These are phyloP conservation scores for Hippoglossus stenolepis DNA, from an alignment of 2,113 vertebrate species.

Conservation along the genomic window DNA sequence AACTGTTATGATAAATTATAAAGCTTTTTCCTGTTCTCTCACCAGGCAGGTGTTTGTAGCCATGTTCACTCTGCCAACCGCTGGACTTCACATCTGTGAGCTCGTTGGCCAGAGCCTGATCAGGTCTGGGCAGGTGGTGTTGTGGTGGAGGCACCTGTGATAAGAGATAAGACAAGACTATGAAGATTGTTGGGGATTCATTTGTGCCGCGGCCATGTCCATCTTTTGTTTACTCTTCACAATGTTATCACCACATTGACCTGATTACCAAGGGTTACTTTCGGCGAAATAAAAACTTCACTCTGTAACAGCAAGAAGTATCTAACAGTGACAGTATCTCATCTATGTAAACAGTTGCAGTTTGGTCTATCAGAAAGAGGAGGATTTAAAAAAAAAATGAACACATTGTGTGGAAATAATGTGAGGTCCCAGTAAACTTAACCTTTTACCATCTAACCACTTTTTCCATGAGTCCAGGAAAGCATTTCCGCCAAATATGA, in stretches of 20 bases:
- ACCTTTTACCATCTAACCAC: background rate
- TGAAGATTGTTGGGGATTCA: background rate
- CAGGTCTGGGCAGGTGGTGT: slow-evolving; percentile 28
- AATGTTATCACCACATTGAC: background rate
- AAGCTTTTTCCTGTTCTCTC: slow-evolving; percentile 15
- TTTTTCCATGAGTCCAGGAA: too few species aligned
- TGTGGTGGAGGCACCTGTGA: slow-evolving; percentile 51
- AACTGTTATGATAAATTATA: background rate
- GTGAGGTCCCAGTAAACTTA: background rate
- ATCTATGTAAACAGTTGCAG: background rate
- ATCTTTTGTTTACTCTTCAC: slow-evolving; percentile 2
- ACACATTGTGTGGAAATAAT: too few species aligned
- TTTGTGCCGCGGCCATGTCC: background rate
- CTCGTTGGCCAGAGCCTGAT: slow-evolving; percentile 40
- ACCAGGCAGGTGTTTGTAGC: slow-evolving; percentile 73
- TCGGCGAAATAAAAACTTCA: background rate
- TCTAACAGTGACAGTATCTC: background rate
- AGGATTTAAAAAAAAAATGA: too few species aligned
- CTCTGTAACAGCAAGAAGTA: background rate
- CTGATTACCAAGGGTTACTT: background rate
- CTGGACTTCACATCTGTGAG: slow-evolving; percentile 44
- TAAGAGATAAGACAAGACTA: slow-evolving; percentile 20
- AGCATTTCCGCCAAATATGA: too few species aligned
- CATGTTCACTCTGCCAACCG: slow-evolving; percentile 61
- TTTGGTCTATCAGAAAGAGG: background rate